Evolutionary conservation across 2,888 invertebrate genomes (phyloP), one percentile per base, ranked within the genome.

Genomic region (Pollenia griseotomentosa): DNA sequence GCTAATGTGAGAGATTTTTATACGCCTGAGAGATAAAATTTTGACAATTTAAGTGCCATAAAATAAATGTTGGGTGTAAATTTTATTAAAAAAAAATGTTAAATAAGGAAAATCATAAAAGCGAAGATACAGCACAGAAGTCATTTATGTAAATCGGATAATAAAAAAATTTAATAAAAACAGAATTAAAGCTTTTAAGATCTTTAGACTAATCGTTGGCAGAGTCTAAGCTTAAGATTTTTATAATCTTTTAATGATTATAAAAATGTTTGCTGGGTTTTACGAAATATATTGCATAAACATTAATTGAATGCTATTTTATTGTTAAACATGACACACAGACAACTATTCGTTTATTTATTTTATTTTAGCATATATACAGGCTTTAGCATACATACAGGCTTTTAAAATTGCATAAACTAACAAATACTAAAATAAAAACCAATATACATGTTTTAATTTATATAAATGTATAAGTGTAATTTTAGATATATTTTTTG

Each of bases 1-100:
- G 14, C 16, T 53, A 42, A 33, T 23, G 19, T 48, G 14, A 42
- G 51, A n/a, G 14, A 61, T 53, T 71, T 71, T 65, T n/a, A 33
- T 46, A 48, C 40, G 10, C 9, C 23, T 33, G 12, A 57, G 40
- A 16, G 61, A 57, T 68, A 53, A 74, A 68, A 12, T 48, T 66
- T 71, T 59, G 65, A 74, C 81, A 81, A 23, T 66, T 66, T 74
- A 66, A 81, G 57, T 81, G 63, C 40, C 40, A 12, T 81, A 53
- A 63, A 33, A 55, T 8, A 40, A 42, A 51, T 46, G 33, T 33
- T 33, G 33, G 33, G 33, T 33, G 33, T 33, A 33, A 33, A 33
- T 33, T 33, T 33, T 33, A 33, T 33, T 11, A 48, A 19, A 48
- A 19, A 48, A 33, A 46, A 12, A 66, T 46, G 7, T 46, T 44